Evolutionary conservation across 1,140 invertebrate species (phyloP), one percentile per base, ranked within the genome.

Genomic region (Manduca sexta): DNA sequence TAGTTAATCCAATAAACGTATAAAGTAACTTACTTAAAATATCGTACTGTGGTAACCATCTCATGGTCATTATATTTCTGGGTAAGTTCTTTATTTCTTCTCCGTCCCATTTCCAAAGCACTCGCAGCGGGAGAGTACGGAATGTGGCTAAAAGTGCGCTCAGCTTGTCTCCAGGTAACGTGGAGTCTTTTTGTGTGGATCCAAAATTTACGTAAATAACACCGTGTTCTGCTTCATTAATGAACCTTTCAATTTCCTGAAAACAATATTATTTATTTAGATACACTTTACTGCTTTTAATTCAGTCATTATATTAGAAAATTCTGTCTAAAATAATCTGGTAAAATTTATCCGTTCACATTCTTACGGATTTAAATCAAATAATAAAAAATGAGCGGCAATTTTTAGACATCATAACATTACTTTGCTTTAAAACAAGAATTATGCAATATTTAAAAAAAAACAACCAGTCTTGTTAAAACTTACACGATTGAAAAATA

Each of bases 201-300:
- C 91, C 91, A 52, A 92, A 70, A 58, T 88, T 90, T 60, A 92
- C 89, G 60, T 89, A 90, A 52, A 92, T 88, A 3, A 90, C 89
- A 3, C 91, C 91, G 44, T 90, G 67, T 43, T 88, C 82, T 0
- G 89, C 86, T 51, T 87, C 85, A 42, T 89, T 88, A 42, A 92
- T 82, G 67, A 89, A 91, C 54, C 86, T 71, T 56, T 91, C 83
- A 29, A 91, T 81, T 65, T 91, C 88, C 86, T 89, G 70, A 12
- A 74, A 75, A 56, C 3, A 13, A 6, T 38, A 38, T 11, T 26
- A 6, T 16, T 39, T 39, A 13, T 39, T 11, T 6, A 37, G 10
- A 7, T 10, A 37, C 7, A 1, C 1, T 37, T n/a, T n/a, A n/a
- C n/a, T n/a, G n/a, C n/a, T n/a, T n/a, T n/a, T n/a, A n/a, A n/a